Evolutionary conservation across 2,113 vertebrate species (phyloP), one percentile per base, ranked within the genome.

Genomic region (Pyxicephalus adspersus): DNA sequence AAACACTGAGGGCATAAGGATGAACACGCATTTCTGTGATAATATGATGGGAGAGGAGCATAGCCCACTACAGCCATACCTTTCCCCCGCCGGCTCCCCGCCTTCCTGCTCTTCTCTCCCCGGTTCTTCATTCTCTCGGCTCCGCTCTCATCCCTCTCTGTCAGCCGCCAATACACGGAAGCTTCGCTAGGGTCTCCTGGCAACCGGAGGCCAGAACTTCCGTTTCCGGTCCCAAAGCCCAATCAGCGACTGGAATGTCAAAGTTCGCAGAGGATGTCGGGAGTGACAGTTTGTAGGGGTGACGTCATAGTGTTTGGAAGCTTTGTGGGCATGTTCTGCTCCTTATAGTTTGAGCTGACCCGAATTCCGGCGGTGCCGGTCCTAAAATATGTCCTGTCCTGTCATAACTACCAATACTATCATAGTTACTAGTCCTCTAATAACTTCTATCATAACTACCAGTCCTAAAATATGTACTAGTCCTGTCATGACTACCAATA

Each of bases 151-250:
- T 26, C 58, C 4, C 2, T 8, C 58, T 26, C 26, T 45, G 22
- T 19, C 68, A 31, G 63, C 7, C 13, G 55, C 23, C 64, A 13
- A 22, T 57, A 38, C 58, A 28, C 22, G 20, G 67, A 73, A 54
- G 79, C 79, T 72, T 81, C 79, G 2, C 58, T 29, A 7, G 16
- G 28, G 68, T 81, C 58, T 73, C 79, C 68, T 34, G 26, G 79
- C 68, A 81, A 81, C 79, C 38, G 16, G 9, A 52, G 9, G 6
- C 5, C 19, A 9, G 2, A 0, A 52, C 77, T 64, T 64, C 68
- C 60, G 57, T 28, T 73, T 81, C 79, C 79, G 26, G 2, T 16
- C 9, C 0, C 13, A 0, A 4, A 16, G n/a, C 17, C 79, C 68
- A 73, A 81, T 81, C 79, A 64, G 15, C 20, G 54, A 3, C 15